Evolutionary conservation across 2,113 vertebrate species (phyloP).

Genomic region (Puma concolor): DNA sequence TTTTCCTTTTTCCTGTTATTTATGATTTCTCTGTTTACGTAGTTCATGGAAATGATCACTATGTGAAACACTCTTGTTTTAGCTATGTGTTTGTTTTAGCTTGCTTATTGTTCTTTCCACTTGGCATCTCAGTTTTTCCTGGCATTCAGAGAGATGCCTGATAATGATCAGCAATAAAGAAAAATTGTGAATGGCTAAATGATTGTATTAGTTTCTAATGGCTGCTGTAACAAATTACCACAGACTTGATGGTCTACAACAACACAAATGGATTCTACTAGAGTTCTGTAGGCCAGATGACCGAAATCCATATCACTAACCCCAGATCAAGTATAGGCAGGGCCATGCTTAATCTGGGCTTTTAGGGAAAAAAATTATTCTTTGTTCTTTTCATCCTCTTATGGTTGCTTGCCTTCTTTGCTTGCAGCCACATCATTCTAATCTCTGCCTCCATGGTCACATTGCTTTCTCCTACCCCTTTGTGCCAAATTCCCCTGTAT

Average conservation of each 20-base stretch:
- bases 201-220: background rate
- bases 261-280: background rate
- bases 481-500: background rate
- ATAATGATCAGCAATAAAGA: background rate
- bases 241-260: background rate
- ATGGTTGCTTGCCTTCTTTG: background rate
- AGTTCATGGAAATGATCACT: background rate
- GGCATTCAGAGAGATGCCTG: background rate
- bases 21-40: background rate
- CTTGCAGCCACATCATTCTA: background rate
- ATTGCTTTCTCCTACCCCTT: background rate
- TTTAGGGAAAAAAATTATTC: background rate
- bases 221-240: background rate
- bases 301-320: background rate
- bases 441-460: accelerated
- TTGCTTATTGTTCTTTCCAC: background rate
- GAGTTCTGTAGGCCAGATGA: background rate
- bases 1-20: background rate
- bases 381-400: background rate
- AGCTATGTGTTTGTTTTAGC: background rate
- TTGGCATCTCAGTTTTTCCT: background rate
- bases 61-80: background rate
- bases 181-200: background rate
- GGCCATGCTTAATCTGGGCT: accelerated
- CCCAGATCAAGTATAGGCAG: background rate